Base-by-base conservation (phyloP, 1,140 invertebrate species). In the Oedothorax gibbosus region DNA sequence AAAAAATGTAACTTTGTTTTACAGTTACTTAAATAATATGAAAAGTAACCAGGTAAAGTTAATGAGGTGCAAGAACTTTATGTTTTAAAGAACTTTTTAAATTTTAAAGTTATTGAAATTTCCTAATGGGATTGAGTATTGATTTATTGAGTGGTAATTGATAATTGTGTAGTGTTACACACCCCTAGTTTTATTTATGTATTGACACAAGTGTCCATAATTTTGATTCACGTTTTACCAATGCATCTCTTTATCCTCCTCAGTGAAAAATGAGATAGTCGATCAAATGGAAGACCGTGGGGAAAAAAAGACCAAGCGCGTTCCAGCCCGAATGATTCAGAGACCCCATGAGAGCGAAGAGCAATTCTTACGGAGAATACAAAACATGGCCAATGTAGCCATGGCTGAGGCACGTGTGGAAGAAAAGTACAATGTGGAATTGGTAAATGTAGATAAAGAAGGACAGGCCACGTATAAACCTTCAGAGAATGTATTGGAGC, bases 351-450 rank as follows among this genome's bases (percentile, higher is more conserved):
- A 87, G 84, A 86, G 18, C 49, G 54, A 87, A 68, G 7, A 68
- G 11, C 84, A 84, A 35, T 87, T 87, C 65, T n/a, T 87, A 10
- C 18, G 54, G 14, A 18, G 86, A 12, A n/a, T 87, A n/a, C 64
- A 85, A 14, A 14, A 15, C 20, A 71, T 87, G 79, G 49, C 65
- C 11, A 51, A 65, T 8, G 54, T 21, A 18, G 84, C 86, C 62
- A 49, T 71, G 15, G 75, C 51, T 21, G 86, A 87, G 51, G 84
- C 86, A 15, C 72, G 75, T n/a, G 64, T 87, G 2, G 86, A 87
- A 75, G 53, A 79, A 49, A 87, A 83, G 75, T 87, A 81, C 64
- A 66, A 86, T 60, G 68, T 87, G 10, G 60, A 87, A 69, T 51
- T 87, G 49, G 64, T 76, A 11, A 68, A 76, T 84, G 35, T 84